Conservation (phyloP, 2,888 invertebrate species). For the Leucophora obtusa region DNA sequence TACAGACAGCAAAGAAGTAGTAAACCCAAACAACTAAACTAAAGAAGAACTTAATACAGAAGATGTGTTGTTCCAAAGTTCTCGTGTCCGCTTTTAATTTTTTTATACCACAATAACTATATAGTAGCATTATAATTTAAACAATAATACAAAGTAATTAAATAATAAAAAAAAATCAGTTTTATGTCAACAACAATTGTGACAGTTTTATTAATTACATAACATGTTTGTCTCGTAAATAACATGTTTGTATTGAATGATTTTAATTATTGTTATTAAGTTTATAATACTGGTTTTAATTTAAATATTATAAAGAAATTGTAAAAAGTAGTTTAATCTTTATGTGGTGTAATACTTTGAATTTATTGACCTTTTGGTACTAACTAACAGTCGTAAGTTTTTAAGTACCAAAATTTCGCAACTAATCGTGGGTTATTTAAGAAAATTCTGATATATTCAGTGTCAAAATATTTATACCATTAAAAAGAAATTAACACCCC, state of each 20-base stretch:
- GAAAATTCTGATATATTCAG: no score
- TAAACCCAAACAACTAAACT: no score
- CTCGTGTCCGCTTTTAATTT: conserved; percentile 38
- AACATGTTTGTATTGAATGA: not conserved
- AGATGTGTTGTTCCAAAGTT: conserved; percentile 14
- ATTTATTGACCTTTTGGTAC: no score
- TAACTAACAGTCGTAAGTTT: no score
- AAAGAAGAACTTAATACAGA: not conserved
- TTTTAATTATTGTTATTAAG: not conserved
- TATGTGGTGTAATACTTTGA: no score
- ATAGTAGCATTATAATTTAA: conserved; percentile 69
- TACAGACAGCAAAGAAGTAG: conserved; percentile 9
- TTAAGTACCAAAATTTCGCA: no score
- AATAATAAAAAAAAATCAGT: conserved; percentile 49
- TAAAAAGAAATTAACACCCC: no score
- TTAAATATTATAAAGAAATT: no score
- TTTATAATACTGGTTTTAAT: not conserved
- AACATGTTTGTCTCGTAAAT: conserved; percentile 3
- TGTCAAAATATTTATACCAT: no score
- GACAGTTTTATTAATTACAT: conserved; percentile 44
- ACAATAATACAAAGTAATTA: conserved; percentile 74
- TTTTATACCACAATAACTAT: conserved; percentile 39
- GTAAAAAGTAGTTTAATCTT: no score
- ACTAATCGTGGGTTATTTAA: no score
- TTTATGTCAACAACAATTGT: conserved; percentile 22